phyloP scores from a whole-genome alignment of 2,888 invertebrate species.

The Quadroppia sp. region DNA sequence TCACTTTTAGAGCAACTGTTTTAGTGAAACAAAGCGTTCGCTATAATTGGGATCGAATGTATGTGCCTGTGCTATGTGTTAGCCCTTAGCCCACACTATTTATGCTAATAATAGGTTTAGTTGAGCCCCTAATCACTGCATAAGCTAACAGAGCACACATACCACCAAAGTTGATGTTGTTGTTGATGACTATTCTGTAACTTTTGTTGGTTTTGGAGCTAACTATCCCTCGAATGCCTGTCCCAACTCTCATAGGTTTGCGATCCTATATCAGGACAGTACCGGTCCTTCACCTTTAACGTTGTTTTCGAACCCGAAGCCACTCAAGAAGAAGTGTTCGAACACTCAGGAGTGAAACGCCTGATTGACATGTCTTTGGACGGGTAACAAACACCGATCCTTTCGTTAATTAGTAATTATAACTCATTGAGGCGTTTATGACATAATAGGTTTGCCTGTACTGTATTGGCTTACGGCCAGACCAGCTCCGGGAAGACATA shows the following conservation, averaged over 20 bases:
- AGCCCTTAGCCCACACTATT: slow-evolving; percentile 13
- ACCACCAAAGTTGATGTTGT: slow-evolving; percentile 28
- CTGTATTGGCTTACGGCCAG: slow-evolving; percentile 93
- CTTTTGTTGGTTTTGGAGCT: not conserved
- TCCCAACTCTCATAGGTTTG: slow-evolving; percentile 50
- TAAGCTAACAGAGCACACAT: not conserved
- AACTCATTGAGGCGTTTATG: slow-evolving; percentile 17
- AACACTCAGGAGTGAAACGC: slow-evolving; percentile 82
- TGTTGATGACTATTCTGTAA: not conserved
- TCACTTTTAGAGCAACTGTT: not conserved
- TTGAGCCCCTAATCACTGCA: not conserved
- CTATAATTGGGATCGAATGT: slow-evolving; percentile 4
- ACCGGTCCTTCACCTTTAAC: slow-evolving; percentile 78
- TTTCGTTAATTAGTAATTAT: not conserved
- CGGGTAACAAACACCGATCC: slow-evolving; percentile 57
- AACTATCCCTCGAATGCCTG: slow-evolving; percentile 46
- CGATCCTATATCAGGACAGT: slow-evolving; percentile 52
- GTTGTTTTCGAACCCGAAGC: slow-evolving; percentile 91
- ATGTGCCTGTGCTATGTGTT: not conserved
- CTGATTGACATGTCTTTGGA: slow-evolving; percentile 90
- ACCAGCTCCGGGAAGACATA: slow-evolving; percentile 96
- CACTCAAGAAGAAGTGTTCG: slow-evolving; percentile 74
- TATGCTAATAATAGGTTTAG: slow-evolving; percentile 33
- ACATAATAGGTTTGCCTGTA: slow-evolving; percentile 68
- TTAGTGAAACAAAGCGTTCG: not conserved